Percentiles rank a stretch among this genome's conserved stretches.
phyloP scores from a whole-genome alignment of 2,797 vertebrate species.

The Fistularia tabacaria region DNA sequence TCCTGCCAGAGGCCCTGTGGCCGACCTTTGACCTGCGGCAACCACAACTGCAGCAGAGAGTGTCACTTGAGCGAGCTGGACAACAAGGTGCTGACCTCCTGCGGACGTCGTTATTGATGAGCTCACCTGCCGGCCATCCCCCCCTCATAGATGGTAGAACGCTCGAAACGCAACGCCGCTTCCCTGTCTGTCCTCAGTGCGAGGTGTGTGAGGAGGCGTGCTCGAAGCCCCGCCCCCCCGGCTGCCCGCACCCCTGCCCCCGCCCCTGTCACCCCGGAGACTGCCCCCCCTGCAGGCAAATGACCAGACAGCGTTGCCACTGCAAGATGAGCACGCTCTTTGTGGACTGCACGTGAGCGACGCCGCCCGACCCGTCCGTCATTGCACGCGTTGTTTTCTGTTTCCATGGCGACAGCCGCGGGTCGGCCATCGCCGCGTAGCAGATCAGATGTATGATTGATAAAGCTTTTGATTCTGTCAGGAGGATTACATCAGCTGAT shows the following conservation, averaged over 20 bases:
- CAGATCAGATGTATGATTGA: too few species aligned
- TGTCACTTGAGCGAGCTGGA: constrained; percentile 50
- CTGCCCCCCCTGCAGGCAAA: constrained; percentile 82
- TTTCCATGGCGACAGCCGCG: not conserved
- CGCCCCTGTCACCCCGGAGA: constrained; percentile 79
- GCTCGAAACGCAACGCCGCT: too few species aligned
- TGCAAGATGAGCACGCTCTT: constrained; percentile 80
- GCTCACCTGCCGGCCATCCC: too few species aligned
- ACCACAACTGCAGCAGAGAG: constrained; percentile 57
- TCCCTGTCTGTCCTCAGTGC: constrained; percentile 37
- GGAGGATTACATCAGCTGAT: constrained; percentile 51
- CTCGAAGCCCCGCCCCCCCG: constrained; percentile 73
- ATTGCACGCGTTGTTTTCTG: not conserved
- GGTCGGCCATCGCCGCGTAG: too few species aligned
- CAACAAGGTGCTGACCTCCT: constrained; percentile 35
- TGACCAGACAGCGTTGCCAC: constrained; percentile 86
- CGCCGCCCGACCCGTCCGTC: not conserved
- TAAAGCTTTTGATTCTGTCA: constrained; percentile 16
- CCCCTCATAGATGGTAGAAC: too few species aligned
- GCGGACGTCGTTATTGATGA: too few species aligned
- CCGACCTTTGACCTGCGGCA: constrained; percentile 54
- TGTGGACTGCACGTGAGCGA: constrained; percentile 62
- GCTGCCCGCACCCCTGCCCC: constrained; percentile 82
- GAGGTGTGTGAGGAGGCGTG: constrained; percentile 80
- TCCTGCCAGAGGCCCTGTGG: constrained; percentile 50